A percentile compares a stretch with the other conserved stretches of the same genome.
phyloP scores from a whole-genome alignment of 2,113 vertebrate genomes.

The Perca flavescens region DNA sequence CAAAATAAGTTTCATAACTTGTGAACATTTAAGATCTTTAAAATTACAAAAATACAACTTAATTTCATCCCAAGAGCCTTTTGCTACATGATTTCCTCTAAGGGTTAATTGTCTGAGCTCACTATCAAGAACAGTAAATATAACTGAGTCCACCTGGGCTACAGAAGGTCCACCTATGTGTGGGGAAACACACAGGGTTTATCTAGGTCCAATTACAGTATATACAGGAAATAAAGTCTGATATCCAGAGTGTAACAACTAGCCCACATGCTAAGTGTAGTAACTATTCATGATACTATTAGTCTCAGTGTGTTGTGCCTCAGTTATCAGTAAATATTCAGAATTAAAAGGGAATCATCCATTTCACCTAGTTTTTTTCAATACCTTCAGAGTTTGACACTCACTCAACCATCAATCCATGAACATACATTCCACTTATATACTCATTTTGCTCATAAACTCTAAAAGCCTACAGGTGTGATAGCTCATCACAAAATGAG shows the following conservation, averaged over 20 bases:
- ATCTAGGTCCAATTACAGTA: conserved; percentile 5
- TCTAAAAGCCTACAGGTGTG: neutral
- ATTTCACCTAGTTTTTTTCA: neutral
- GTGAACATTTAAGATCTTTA: too few relatives aligned
- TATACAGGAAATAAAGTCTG: neutral
- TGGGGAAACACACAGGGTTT: conserved; percentile 11
- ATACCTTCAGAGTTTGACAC: neutral
- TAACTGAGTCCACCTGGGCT: conserved; percentile 2
- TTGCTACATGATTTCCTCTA: too few relatives aligned
- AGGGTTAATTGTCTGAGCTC: too few relatives aligned
- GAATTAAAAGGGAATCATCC: neutral
- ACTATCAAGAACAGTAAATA: too few relatives aligned
- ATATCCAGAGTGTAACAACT: neutral
- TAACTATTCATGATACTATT: neutral
- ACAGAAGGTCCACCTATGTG: conserved; percentile 3
- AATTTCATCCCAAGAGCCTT: too few relatives aligned
- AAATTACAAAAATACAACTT: too few relatives aligned
- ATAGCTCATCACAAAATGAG: conserved; percentile 1
- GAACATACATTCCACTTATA: neutral
- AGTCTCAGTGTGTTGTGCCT: neutral
- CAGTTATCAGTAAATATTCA: neutral
- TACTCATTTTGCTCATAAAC: neutral
- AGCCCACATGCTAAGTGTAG: neutral
- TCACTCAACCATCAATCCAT: neutral
- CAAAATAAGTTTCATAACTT: too few relatives aligned